Evolutionary conservation across 2,888 invertebrate genomes (phyloP).

Genomic region (Crepidodera aurea): DNA sequence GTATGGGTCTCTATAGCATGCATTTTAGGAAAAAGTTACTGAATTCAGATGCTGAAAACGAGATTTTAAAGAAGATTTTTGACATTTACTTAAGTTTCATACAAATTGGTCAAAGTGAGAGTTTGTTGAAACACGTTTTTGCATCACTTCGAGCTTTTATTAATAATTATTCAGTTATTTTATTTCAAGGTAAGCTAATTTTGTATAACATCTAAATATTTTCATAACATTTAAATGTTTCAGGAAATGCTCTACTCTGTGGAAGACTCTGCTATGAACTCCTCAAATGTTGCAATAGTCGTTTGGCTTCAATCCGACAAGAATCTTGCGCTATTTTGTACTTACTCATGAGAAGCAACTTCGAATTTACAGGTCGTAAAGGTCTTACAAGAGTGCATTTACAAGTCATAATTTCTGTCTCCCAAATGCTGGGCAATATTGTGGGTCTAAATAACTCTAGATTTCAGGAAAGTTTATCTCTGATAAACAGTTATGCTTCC

Average conservation of each 20-base stretch:
- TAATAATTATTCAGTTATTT: slow-evolving; percentile 83
- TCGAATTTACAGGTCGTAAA: slow-evolving; percentile 85
- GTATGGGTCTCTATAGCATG: slow-evolving; percentile 83
- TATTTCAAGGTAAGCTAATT: slow-evolving; percentile 75
- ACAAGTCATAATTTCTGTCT: slow-evolving; percentile 95
- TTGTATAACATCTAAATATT: background rate
- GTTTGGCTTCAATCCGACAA: slow-evolving; percentile 82
- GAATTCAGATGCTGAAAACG: slow-evolving; percentile 72
- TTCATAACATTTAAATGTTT: slow-evolving; percentile 23
- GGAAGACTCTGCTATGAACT: slow-evolving; percentile 83
- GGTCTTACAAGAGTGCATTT: slow-evolving; percentile 89
- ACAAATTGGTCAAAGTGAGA: slow-evolving; percentile 90
- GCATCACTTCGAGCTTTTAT: slow-evolving; percentile 91
- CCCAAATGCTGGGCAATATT: slow-evolving; percentile 89
- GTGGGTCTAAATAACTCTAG: slow-evolving; percentile 92
- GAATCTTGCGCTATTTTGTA: slow-evolving; percentile 93
- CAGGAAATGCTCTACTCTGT: slow-evolving; percentile 80
- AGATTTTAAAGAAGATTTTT: slow-evolving; percentile 82
- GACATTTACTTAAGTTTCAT: slow-evolving; percentile 87
- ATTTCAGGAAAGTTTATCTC: slow-evolving; percentile 91
- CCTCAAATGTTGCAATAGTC: slow-evolving; percentile 85
- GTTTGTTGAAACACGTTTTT: slow-evolving; percentile 88
- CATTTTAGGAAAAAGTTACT: slow-evolving; percentile 71
- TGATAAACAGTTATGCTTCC: slow-evolving; percentile 91
- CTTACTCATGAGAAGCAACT: slow-evolving; percentile 92